These are phyloP conservation scores for Turdus rufiventris DNA, from an alignment of 2,113 vertebrate genomes.

Conservation along the genomic window DNA sequence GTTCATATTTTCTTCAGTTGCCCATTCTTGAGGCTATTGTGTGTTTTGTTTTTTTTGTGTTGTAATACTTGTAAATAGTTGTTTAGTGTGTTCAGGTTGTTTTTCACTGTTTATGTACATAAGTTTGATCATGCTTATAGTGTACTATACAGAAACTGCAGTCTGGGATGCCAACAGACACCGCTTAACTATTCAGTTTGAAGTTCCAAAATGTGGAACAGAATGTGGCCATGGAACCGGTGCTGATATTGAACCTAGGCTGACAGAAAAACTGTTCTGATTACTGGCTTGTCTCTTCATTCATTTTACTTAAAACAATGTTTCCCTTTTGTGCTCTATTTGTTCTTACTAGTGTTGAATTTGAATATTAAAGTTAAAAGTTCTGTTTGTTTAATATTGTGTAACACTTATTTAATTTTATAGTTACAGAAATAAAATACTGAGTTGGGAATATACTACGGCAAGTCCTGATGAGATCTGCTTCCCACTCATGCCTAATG, in stretches of 20 bases:
- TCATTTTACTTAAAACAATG: slow-evolving; percentile 55
- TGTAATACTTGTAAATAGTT: slow-evolving; percentile 71
- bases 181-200: slow-evolving; percentile 39
- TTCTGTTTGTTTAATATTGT: slow-evolving; percentile 68
- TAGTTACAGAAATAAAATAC: not conserved
- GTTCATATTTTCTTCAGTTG: slow-evolving; percentile 46
- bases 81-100: slow-evolving; percentile 61
- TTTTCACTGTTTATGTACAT: slow-evolving; percentile 65
- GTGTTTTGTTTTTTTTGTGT: not conserved
- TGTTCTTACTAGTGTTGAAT: slow-evolving; percentile 71
- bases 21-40: slow-evolving; percentile 50
- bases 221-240: slow-evolving; percentile 14
- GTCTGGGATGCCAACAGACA: slow-evolving; percentile 59
- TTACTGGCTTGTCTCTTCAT: slow-evolving; percentile 46
- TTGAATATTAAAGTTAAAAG: slow-evolving; percentile 76
- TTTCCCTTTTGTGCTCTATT: slow-evolving; percentile 67
- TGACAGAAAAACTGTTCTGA: slow-evolving; percentile 37
- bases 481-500: not conserved
- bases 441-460: not conserved
- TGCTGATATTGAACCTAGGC: slow-evolving; percentile 43
- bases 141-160: slow-evolving; percentile 57
- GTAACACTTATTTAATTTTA: slow-evolving; percentile 24
- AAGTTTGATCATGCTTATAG: slow-evolving; percentile 64
- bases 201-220: slow-evolving; percentile 46
- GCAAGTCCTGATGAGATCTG: not conserved